A percentile compares a stretch with the other conserved stretches of the same genome.
Conservation (phyloP, 1,140 invertebrate species). For the Chironomus tepperi region DNA sequence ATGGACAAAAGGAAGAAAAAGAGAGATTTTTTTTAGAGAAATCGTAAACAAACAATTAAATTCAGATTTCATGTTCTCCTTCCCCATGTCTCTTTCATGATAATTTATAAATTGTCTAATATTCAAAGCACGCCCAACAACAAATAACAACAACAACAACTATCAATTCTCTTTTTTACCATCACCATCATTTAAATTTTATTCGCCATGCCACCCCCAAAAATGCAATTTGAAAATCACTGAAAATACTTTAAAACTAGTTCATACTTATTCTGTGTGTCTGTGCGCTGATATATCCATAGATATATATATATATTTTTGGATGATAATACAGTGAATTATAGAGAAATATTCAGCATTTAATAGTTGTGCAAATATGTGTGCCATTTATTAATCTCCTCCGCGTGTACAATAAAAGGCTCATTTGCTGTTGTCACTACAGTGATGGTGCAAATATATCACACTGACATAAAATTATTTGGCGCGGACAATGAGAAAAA, state of each 20-base stretch:
- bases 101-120: slow-evolving; percentile 1
- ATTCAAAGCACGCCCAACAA: not conserved
- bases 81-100: not conserved
- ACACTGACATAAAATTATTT: not conserved
- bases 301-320: too few relatives aligned
- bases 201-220: too few relatives aligned
- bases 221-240: too few relatives aligned
- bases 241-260: too few relatives aligned
- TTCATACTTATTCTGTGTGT: too few relatives aligned
- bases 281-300: too few relatives aligned
- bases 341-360: too few relatives aligned
- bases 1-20: not conserved
- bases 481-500: too few relatives aligned
- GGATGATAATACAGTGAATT: too few relatives aligned
- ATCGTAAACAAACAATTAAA: slow-evolving; percentile 22
- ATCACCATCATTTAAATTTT: too few relatives aligned
- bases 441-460: not conserved
- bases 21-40: not conserved
- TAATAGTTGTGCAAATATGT: not conserved
- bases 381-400: slow-evolving; percentile 16
- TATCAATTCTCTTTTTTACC: too few relatives aligned
- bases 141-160: too few relatives aligned
- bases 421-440: slow-evolving; percentile 19
- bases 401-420: not conserved
- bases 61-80: not conserved